Evolutionary conservation across 1,140 invertebrate species (phyloP), one percentile per base, ranked within the genome.

Genomic region (Charaxes varanes): DNA sequence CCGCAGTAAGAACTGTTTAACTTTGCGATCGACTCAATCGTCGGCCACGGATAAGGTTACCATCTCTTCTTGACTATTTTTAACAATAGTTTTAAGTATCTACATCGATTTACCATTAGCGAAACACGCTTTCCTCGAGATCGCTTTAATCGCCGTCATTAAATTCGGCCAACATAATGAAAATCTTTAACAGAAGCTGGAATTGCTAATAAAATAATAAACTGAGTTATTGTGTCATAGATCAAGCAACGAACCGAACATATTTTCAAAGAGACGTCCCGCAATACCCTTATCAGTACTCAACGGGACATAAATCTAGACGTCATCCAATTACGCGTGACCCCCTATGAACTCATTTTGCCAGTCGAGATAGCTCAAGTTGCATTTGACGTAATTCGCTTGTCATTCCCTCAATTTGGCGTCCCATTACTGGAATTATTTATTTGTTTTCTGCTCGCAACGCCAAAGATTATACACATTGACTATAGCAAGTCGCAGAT

Each of bases 351-450:
- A 40, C 45, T 32, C 15, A 24, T 15, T 49, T 34, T 31, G 15
- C 21, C 32, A 4, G 14, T 12, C n/a, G 27, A 40, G 28, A 38
- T 7, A 28, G 59, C 50, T 62, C 58, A 59, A 55, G 36, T 52
- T 57, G 43, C 36, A 56, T 61, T 56, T 54, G 63, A 53, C 49
- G 45, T 46, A 37, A 50, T 48, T 32, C 40, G 28, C 18, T 45
- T 52, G 62, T 60, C 62, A 53, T 47, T 52, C 41, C 43, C 59
- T 47, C 57, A 52, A 69, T 64, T 67, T 62, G 44, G 51, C 48
- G 41, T 58, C 49, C 59, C 53, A 63, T 67, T 67, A 66, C 55
- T 27, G 30, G 62, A 61, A 69, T 69, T 65, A 67, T 72, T 64
- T 72, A 68, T 71, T 68, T 68, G 58, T 64, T 66, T 62, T 66